These are phyloP conservation scores for Andrena bucephala DNA, from an alignment of 2,888 invertebrate species.

Conservation along the genomic window DNA sequence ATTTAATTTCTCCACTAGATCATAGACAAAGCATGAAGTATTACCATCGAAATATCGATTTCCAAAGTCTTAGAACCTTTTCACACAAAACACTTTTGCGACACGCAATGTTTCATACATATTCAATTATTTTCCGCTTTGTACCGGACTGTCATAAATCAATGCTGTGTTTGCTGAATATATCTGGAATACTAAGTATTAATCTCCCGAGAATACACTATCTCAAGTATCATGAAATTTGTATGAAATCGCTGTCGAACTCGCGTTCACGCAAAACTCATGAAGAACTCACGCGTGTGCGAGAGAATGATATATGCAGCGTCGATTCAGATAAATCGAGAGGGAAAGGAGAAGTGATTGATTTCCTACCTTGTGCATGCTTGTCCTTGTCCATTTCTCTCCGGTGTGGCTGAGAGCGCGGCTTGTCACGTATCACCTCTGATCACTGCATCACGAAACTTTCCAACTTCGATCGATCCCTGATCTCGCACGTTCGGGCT, in stretches of 20 bases:
- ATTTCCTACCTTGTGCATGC: conserved; percentile 78
- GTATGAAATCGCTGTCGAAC: too few species aligned
- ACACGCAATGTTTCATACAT: too few species aligned
- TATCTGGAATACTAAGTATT: too few species aligned
- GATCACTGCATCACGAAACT: conserved; percentile 80
- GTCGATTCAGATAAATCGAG: too few species aligned
- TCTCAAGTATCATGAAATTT: too few species aligned
- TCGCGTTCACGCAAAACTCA: too few species aligned
- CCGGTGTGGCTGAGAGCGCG: conserved; percentile 63
- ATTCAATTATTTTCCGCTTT: not conserved
- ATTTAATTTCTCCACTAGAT: not conserved
- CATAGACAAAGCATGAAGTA: too few species aligned
- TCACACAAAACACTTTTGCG: not conserved
- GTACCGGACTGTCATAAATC: not conserved
- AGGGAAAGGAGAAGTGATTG: not conserved
- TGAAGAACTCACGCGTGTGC: too few species aligned
- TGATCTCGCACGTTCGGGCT: conserved; percentile 48
- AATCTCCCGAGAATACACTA: too few species aligned
- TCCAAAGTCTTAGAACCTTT: not conserved
- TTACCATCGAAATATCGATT: too few species aligned
- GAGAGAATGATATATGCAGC: too few species aligned
- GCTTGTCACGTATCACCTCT: conserved; percentile 65
- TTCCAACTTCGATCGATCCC: conserved; percentile 68
- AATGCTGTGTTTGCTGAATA: not conserved
- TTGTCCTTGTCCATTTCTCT: conserved; percentile 82